A percentile compares a stretch with the other conserved stretches of the same genome.
These are phyloP conservation scores for Hycleus phaleratus DNA, from an alignment of 1,140 invertebrate species.

Conservation along the genomic window DNA sequence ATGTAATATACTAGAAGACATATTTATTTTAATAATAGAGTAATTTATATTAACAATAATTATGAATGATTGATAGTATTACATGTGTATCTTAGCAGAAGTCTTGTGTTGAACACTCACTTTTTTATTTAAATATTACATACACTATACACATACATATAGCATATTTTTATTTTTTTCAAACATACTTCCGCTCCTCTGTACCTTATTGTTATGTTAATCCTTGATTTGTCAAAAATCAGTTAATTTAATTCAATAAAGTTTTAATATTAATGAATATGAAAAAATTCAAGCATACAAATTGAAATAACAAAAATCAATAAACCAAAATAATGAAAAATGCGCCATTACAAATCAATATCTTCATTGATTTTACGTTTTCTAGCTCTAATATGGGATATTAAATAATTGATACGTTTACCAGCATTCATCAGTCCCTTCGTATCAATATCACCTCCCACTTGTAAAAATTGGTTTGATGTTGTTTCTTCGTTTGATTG, in stretches of 20 bases:
- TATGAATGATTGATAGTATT: slow-evolving; percentile 20
- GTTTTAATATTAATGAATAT: no score
- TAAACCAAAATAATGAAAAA: no score
- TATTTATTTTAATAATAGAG: slow-evolving; percentile 32
- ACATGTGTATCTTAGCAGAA: slow-evolving; percentile 15
- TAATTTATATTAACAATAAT: slow-evolving; percentile 29
- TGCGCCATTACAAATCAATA: slow-evolving; percentile 25
- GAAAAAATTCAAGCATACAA: no score
- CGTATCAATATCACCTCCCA: no score
- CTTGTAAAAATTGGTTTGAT: neutral
- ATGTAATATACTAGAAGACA: slow-evolving; percentile 19
- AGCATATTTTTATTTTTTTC: no score
- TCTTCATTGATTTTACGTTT: slow-evolving; percentile 32
- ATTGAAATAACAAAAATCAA: no score
- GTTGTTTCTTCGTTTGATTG: neutral
- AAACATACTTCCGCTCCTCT: no score
- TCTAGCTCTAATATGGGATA: slow-evolving; percentile 3
- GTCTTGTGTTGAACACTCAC: slow-evolving; percentile 10
- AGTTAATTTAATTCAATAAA: no score
- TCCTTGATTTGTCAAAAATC: no score
- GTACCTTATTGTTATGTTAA: no score
- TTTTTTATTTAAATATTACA: neutral
- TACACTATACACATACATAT: no score
- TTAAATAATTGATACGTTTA: slow-evolving; percentile 9
- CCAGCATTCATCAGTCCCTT: slow-evolving; percentile 5